Evolutionary conservation across 1,140 invertebrate genomes (phyloP), one percentile per base, ranked within the genome.

Genomic region (Brachionus koreanus): DNA sequence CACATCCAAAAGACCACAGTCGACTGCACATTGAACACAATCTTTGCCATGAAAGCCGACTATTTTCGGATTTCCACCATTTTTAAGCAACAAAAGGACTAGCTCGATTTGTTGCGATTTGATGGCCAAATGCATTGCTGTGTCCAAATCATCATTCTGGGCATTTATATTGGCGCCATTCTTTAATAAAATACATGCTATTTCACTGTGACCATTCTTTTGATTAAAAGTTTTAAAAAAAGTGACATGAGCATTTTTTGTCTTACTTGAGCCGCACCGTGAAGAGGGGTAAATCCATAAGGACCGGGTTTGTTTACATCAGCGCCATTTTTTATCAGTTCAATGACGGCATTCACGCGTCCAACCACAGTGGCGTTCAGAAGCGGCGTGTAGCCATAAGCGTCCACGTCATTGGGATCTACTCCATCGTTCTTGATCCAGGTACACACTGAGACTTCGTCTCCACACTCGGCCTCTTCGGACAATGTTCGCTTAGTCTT

Each of bases 81-180:
- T 79, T 65, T 35, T 79, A n/a, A 79, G 52, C 29, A 79, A 13
- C 46, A 79, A 16, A 10, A 61, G 29, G n/a, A 79, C 76, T 4
- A 72, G 5, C 23, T 82, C 79, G 16, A 82, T 82, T 46, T 82
- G 65, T 63, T 82, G 79, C 35, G 79, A 65, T 67, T 57, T 46
- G 12, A 69, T 67, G 6, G 79, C 79, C 46, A 82, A 82, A 37
- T 67, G 79, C 79, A 82, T 67, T 25, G 82, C 43, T 35, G 63
- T 82, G 57, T 82, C 82, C 42, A 39, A 16, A 52, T 82, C 82
- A 39, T 82, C 82, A 29, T 82, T 82, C 19, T 57, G 39, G n/a
- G 35, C 29, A 42, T 83, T 72, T 16, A 83, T n/a, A 29, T 75
- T 52, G 12, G 69, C 82, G 0, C 82, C 82, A 67, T 75, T n/a